Conservation (phyloP, 2,797 vertebrate genomes). For the Telmatherina bonti region DNA sequence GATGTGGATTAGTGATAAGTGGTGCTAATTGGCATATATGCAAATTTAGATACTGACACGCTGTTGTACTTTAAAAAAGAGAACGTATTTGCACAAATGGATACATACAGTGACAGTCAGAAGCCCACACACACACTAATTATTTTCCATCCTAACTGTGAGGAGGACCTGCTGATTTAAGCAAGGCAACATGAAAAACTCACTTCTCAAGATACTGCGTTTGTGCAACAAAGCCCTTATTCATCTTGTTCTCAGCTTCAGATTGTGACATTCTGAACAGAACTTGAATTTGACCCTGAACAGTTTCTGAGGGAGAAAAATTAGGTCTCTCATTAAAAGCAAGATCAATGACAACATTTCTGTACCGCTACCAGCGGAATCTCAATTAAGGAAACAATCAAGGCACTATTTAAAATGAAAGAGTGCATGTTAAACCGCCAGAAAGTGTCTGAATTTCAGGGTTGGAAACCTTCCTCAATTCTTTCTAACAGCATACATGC, state of each 20-base stretch:
- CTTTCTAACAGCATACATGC: conserved; percentile 26
- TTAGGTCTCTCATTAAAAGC: conserved; percentile 79
- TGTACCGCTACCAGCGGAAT: conserved; percentile 42
- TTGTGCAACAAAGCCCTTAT: conserved; percentile 62
- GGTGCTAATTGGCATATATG: conserved; percentile 67
- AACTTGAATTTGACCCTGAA: conserved; percentile 67
- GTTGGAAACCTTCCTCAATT: conserved; percentile 33
- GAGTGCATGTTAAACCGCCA: conserved; percentile 46
- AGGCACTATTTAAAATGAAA: conserved; percentile 69
- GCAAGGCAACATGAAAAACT: conserved; percentile 67
- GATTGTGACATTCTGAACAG: conserved; percentile 60
- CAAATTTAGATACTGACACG: conserved; percentile 54
- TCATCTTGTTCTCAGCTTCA: conserved; percentile 65
- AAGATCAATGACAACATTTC: conserved; percentile 76
- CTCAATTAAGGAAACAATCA: conserved; percentile 72
- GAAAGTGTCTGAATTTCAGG: conserved; percentile 43
- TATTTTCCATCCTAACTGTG: conserved; percentile 68
- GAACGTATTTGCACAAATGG: conserved; percentile 32
- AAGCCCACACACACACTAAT: conserved; percentile 57
- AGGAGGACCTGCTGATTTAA: conserved; percentile 58
- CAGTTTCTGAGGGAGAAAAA: conserved; percentile 69
- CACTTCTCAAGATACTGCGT: conserved; percentile 62
- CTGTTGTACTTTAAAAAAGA: conserved; percentile 33
- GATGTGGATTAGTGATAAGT: conserved; percentile 71
- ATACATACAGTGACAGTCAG: conserved; percentile 37